phyloP scores from a whole-genome alignment of 1,140 invertebrate species.

The Pseudomyrmex pallidus region DNA sequence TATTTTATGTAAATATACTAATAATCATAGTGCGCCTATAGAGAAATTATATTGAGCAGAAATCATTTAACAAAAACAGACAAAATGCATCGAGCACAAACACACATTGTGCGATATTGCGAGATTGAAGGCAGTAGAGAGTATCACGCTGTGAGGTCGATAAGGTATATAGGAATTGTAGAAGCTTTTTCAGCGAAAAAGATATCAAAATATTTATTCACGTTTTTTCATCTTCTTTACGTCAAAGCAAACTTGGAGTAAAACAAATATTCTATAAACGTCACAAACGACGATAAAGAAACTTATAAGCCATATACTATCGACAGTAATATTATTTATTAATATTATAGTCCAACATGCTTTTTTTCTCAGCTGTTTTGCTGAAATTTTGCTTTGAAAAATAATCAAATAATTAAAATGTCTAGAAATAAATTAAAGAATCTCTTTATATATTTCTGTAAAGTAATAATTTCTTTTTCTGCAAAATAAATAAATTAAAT shows the following conservation, averaged over 20 bases:
- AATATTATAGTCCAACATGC: not conserved
- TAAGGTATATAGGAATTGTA: constrained; percentile 28
- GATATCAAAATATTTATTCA: constrained; percentile 37
- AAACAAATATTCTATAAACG: constrained; percentile 23
- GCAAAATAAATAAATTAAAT: no score
- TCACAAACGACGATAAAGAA: constrained; percentile 21
- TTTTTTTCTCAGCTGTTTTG: not conserved
- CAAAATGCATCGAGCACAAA: constrained; percentile 56
- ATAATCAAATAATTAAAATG: not conserved
- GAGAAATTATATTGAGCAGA: constrained; percentile 46
- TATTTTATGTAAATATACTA: constrained; percentile 63
- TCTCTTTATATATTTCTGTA: no score
- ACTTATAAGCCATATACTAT: constrained; percentile 41
- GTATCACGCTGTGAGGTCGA: constrained; percentile 40
- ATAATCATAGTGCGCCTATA: constrained; percentile 45
- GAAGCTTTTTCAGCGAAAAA: constrained; percentile 1
- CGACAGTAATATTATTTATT: not conserved
- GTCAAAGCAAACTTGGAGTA: not conserved
- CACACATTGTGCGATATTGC: constrained; percentile 32
- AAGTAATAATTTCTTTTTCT: no score
- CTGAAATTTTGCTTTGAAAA: not conserved
- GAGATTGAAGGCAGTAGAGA: constrained; percentile 44
- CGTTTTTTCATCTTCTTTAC: constrained; percentile 32
- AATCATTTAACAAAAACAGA: constrained; percentile 55
- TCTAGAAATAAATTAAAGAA: not conserved